Percentiles rank a stretch among this genome's conserved stretches.
These are phyloP conservation scores for Rhinoraja longicauda DNA, from an alignment of 2,797 vertebrate genomes.

Conservation along the genomic window DNA sequence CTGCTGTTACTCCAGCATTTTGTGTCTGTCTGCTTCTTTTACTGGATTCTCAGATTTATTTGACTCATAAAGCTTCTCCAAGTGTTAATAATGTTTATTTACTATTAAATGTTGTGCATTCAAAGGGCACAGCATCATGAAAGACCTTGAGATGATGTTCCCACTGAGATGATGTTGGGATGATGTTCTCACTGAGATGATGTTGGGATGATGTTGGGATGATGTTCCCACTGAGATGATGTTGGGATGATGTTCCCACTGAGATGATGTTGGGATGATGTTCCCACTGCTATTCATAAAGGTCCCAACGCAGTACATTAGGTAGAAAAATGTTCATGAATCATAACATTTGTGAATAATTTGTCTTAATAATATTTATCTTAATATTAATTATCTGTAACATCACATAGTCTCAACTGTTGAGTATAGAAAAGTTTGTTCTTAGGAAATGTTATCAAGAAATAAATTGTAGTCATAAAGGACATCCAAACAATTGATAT, in stretches of 20 bases:
- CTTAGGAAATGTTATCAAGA: slow-evolving; percentile 14
- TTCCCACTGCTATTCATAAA: background rate
- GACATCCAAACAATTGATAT: slow-evolving; percentile 3
- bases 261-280: background rate
- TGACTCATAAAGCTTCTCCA: background rate
- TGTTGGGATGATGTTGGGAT: no score
- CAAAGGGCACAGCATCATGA: background rate
- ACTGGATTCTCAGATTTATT: background rate
- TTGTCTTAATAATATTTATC: background rate
- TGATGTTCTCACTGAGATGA: no score
- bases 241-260: no score
- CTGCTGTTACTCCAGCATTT: no score
- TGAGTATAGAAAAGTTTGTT: background rate
- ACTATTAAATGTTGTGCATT: slow-evolving; percentile 2
- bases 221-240: no score
- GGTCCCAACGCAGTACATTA: background rate
- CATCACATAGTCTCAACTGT: background rate
- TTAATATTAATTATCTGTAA: background rate
- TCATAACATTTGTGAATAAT: background rate
- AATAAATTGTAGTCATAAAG: background rate
- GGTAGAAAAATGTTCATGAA: background rate
- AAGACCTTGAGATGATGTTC: background rate
- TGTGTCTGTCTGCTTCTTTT: background rate
- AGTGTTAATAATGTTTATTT: background rate
- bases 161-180: no score